Conservation (phyloP, 2,797 vertebrate species). For the Cynodonichthys magdalenae region DNA sequence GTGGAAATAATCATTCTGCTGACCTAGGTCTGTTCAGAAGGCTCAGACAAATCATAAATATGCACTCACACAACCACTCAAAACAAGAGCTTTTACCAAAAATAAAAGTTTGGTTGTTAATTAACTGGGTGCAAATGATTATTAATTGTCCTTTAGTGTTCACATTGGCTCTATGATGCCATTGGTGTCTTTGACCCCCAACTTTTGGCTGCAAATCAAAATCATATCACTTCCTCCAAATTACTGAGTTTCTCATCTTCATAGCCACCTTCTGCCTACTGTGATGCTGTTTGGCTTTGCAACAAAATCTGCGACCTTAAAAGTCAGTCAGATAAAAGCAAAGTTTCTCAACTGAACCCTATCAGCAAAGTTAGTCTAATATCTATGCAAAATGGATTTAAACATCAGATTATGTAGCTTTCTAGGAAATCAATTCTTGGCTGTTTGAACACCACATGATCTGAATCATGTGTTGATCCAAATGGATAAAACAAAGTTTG, state of each 20-base stretch:
- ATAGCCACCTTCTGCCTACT: too few relatives aligned
- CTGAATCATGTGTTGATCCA: too few relatives aligned
- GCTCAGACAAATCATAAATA: constrained; percentile 36
- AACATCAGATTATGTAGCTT: too few relatives aligned
- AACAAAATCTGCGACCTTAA: background rate
- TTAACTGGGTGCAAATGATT: background rate
- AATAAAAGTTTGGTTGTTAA: background rate
- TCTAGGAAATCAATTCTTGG: too few relatives aligned
- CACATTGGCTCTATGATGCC: background rate
- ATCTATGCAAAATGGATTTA: too few relatives aligned
- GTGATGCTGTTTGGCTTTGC: background rate
- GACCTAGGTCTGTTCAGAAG: constrained; percentile 48
- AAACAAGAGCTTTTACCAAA: background rate
- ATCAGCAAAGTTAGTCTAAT: background rate
- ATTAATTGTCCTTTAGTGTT: background rate
- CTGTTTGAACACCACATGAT: too few relatives aligned
- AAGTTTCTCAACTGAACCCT: background rate
- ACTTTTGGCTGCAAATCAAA: background rate
- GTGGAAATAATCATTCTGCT: constrained; percentile 73
- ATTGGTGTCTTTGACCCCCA: background rate
- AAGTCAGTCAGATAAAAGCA: background rate
- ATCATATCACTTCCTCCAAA: too few relatives aligned
- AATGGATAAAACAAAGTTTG: too few relatives aligned
- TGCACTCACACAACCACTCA: constrained; percentile 12
- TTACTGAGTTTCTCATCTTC: background rate